These are phyloP conservation scores for Morus bassanus DNA, from an alignment of 2,797 vertebrate genomes.

Conservation along the genomic window DNA sequence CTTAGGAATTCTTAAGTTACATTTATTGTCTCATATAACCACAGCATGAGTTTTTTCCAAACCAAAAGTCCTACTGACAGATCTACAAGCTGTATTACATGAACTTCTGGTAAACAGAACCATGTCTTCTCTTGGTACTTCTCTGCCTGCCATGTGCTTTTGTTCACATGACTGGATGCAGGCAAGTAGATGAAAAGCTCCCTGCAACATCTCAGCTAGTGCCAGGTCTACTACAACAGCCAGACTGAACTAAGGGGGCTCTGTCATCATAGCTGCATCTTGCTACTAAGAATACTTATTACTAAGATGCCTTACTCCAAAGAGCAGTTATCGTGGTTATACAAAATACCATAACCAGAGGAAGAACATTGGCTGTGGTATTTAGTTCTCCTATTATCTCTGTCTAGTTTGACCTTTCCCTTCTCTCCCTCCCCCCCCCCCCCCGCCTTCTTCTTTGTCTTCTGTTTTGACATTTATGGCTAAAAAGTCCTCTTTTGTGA, in stretches of 20 bases:
- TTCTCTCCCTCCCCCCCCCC: rapidly evolving
- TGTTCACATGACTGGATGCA: background rate
- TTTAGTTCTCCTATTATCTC: background rate
- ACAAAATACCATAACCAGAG: background rate
- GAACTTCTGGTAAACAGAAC: background rate
- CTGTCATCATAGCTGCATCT: background rate
- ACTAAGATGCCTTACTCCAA: background rate
- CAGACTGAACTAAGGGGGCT: background rate
- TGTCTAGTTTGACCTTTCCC: background rate
- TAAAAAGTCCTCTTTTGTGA: background rate
- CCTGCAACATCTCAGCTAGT: background rate
- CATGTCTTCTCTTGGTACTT: background rate
- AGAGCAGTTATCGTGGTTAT: rapidly evolving
- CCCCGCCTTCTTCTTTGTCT: background rate
- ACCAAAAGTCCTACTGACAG: background rate
- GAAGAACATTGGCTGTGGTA: background rate
- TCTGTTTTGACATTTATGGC: background rate
- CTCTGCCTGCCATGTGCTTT: background rate
- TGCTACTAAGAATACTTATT: background rate
- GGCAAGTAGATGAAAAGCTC: background rate
- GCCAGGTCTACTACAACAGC: background rate
- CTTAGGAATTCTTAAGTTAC: background rate
- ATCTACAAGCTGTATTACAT: background rate
- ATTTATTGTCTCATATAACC: background rate
- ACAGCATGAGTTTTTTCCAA: background rate